phyloP scores from a whole-genome alignment of 1,140 invertebrate species.

The Drosophila nigrodunni region DNA sequence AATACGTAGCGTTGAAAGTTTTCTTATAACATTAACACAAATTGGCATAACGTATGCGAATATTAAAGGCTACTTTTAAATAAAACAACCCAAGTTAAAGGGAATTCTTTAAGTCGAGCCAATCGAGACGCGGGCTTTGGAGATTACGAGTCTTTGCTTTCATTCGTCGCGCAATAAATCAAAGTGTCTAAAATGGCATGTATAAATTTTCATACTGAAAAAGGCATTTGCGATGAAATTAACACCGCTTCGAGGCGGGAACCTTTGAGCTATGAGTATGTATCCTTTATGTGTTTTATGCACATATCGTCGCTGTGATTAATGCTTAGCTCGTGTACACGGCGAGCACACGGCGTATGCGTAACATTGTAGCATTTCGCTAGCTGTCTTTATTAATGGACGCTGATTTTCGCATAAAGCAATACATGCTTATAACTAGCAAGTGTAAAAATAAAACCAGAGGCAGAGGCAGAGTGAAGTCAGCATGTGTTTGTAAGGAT shows the following conservation, averaged over 20 bases:
- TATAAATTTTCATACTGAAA: constrained; percentile 78
- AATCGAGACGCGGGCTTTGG: constrained; percentile 1
- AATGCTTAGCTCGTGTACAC: constrained; percentile 60
- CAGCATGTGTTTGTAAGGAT: constrained; percentile 38
- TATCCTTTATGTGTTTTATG: constrained; percentile 42
- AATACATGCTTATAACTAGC: constrained; percentile 42
- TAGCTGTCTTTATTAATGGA: constrained; percentile 78
- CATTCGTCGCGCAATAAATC: constrained; percentile 59
- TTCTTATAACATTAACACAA: constrained; percentile 8
- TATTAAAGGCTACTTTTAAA: constrained; percentile 9
- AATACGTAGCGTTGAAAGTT: constrained; percentile 8
- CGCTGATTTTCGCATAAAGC: constrained; percentile 77
- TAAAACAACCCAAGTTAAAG: background rate
- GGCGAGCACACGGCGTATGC: constrained; percentile 46
- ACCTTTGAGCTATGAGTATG: constrained; percentile 13
- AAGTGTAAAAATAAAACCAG: constrained; percentile 3
- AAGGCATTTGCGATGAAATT: constrained; percentile 78
- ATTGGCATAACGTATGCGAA: constrained; percentile 13
- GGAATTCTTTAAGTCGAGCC: constrained; percentile 29
- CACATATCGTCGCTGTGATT: constrained; percentile 68
- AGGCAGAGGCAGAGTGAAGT: background rate
- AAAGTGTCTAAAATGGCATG: constrained; percentile 76
- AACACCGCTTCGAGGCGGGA: constrained; percentile 52
- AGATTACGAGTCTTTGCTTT: constrained; percentile 47
- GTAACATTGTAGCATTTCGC: constrained; percentile 54